Conservation (phyloP, 2,888 invertebrate species). For the Pheosia gnoma region DNA sequence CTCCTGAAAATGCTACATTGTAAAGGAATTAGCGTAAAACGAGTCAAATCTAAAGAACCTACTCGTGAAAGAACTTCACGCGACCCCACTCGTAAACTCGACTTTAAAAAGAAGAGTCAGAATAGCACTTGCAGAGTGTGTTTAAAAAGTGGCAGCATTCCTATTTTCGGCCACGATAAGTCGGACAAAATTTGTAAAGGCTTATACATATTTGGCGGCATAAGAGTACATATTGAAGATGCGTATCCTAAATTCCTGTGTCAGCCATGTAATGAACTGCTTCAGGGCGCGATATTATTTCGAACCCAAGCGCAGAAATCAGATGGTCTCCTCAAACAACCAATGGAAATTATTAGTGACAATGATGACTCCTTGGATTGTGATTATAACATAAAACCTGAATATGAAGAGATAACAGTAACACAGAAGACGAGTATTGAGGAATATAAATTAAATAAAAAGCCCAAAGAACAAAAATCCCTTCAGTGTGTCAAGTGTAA, state of each 20-base stretch:
- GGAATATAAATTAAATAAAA: constrained; percentile 10
- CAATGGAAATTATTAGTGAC: constrained; percentile 26
- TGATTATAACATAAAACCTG: constrained; percentile 22
- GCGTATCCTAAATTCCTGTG: constrained; percentile 67
- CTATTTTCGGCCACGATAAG: constrained; percentile 53
- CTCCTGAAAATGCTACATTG: constrained; percentile 63
- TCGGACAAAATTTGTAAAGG: constrained; percentile 52
- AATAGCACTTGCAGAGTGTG: constrained; percentile 64
- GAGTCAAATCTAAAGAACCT: constrained; percentile 6
- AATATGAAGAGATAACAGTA: constrained; percentile 31
- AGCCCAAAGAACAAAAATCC: constrained; percentile 20
- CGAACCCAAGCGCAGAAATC: constrained; percentile 69
- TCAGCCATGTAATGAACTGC: constrained; percentile 55
- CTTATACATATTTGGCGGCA: constrained; percentile 53
- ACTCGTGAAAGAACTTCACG: constrained; percentile 12
- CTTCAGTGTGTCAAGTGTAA: constrained; percentile 62
- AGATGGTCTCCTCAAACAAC: constrained; percentile 52
- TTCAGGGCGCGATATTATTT: constrained; percentile 67
- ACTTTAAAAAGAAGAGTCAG: constrained; percentile 25
- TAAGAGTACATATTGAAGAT: constrained; percentile 58
- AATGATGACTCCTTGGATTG: constrained; percentile 28
- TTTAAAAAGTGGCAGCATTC: constrained; percentile 64
- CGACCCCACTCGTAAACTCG: constrained; percentile 11
- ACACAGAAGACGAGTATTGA: background rate
- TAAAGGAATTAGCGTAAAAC: constrained; percentile 33